phyloP scores from a whole-genome alignment of 2,888 invertebrate genomes.

The Portevinia maculata region DNA sequence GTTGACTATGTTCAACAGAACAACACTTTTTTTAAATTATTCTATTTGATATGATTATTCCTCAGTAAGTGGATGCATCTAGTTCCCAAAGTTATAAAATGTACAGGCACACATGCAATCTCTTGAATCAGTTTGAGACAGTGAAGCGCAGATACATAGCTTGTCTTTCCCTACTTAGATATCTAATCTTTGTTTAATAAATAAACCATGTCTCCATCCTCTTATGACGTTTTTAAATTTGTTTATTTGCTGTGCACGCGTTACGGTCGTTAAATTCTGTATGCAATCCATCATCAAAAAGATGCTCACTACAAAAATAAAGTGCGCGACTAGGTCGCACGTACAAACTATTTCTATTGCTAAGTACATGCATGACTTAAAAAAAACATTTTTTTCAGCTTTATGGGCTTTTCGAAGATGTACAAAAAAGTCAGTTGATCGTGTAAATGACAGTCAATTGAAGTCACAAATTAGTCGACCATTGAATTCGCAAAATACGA shows the following conservation, averaged over 20 bases:
- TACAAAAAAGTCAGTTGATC: too few species aligned
- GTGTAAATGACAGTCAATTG: too few species aligned
- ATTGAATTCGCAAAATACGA: too few species aligned
- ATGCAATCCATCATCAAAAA: conserved; percentile 57
- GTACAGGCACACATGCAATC: conserved; percentile 4
- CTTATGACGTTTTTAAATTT: not conserved
- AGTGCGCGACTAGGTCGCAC: too few species aligned
- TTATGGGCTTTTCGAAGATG: too few species aligned
- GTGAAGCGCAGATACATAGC: conserved; percentile 28
- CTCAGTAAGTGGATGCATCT: conserved; percentile 30
- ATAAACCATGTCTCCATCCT: conserved; percentile 46
- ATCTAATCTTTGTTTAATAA: conserved; percentile 59
- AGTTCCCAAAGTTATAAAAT: conserved; percentile 22
- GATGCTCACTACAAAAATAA: conserved; percentile 23
- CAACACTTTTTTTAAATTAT: conserved; percentile 21
- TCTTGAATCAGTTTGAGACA: conserved; percentile 35
- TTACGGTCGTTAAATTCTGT: conserved; percentile 39
- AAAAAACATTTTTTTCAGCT: too few species aligned
- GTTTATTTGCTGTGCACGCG: conserved; percentile 44
- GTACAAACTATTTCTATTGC: too few species aligned
- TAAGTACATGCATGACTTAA: too few species aligned
- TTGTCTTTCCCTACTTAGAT: conserved; percentile 41
- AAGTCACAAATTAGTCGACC: too few species aligned
- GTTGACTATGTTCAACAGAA: not conserved
- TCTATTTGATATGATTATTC: conserved; percentile 34